These are phyloP conservation scores for Aporophyla nigra DNA, from an alignment of 2,888 invertebrate species.

Conservation along the genomic window DNA sequence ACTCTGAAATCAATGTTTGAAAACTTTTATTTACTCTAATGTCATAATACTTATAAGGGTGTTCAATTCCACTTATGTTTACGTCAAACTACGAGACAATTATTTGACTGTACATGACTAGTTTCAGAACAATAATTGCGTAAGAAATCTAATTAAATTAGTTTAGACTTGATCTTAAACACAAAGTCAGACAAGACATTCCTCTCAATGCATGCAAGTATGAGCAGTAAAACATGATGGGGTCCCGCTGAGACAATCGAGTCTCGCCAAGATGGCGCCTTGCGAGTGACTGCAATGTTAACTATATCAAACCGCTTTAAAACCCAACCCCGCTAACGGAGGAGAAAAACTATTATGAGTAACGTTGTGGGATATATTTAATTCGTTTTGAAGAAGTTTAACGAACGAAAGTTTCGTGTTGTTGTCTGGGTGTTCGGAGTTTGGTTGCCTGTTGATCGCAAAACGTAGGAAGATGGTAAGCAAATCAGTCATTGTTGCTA, in stretches of 20 bases:
- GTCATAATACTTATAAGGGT: too few species aligned
- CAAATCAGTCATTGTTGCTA: not conserved
- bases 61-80: too few species aligned
- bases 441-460: not conserved
- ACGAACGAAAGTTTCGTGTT: not conserved
- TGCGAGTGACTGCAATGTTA: conserved; percentile 29
- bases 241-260: conserved; percentile 61
- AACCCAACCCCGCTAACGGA: conserved; percentile 21
- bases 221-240: conserved; percentile 46
- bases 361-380: conserved; percentile 9
- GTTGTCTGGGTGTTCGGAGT: not conserved
- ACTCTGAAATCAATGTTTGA: not conserved
- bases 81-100: not conserved
- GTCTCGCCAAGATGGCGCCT: conserved; percentile 66
- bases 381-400: conserved; percentile 13
- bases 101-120: not conserved
- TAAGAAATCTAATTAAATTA: conserved; percentile 1
- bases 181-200: conserved; percentile 37
- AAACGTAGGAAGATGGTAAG: not conserved
- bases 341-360: conserved; percentile 25
- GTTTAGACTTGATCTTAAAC: not conserved
- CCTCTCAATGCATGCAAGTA: conserved; percentile 40
- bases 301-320: conserved; percentile 57
- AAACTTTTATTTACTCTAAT: not conserved
- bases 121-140: not conserved